Evolutionary conservation across 2,888 invertebrate genomes (phyloP).

Genomic region (Chydorus sphaericus): DNA sequence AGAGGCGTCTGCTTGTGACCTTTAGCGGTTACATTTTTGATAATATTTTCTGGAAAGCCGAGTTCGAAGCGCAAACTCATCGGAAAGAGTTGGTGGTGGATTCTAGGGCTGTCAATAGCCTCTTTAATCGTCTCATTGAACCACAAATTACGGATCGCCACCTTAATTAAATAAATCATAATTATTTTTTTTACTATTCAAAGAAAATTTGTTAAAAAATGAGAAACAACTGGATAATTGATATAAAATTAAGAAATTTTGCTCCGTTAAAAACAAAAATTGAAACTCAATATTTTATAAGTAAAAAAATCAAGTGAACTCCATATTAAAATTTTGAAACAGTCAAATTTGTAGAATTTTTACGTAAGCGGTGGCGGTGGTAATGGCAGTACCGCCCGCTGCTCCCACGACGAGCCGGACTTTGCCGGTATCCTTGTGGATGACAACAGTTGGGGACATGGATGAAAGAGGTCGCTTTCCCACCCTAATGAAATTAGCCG

Average conservation of each 20-base stretch:
- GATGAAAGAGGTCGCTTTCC: conserved; percentile 77
- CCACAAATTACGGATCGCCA: conserved; percentile 56
- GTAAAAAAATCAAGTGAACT: too few species aligned
- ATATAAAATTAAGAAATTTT: too few species aligned
- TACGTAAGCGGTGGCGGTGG: conserved; percentile 32
- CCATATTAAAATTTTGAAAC: too few species aligned
- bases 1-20: too few species aligned
- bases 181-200: too few species aligned
- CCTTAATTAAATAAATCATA: too few species aligned
- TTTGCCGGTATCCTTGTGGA: conserved; percentile 29
- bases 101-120: conserved; percentile 59
- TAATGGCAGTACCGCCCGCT: conserved; percentile 41
- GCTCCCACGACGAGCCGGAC: conserved; percentile 37
- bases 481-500: conserved; percentile 66
- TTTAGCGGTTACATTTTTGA: too few species aligned
- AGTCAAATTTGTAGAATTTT: too few species aligned
- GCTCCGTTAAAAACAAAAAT: too few species aligned
- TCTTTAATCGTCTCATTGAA: conserved; percentile 58
- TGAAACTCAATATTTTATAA: too few species aligned
- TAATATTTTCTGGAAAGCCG: conserved; percentile 47
- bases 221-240: too few species aligned
- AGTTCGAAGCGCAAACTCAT: conserved; percentile 53
- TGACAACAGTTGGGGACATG: conserved; percentile 70
- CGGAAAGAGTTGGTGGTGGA: conserved; percentile 74
- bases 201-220: too few species aligned